These are phyloP conservation scores for Ptilodon capucinus DNA, from an alignment of 2,888 invertebrate species.

Conservation along the genomic window DNA sequence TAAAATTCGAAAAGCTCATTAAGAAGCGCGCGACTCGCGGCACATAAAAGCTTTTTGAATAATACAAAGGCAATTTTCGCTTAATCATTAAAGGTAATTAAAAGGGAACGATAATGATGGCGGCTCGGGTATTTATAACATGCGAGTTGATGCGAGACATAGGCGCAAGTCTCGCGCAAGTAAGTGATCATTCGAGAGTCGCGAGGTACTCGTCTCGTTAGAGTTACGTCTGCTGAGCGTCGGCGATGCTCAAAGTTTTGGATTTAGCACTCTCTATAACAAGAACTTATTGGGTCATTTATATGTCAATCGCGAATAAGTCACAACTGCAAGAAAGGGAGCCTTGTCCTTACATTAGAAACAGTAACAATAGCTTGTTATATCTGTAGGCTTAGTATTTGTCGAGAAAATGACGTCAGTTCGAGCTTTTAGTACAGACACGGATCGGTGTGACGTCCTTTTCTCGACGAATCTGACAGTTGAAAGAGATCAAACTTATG, in stretches of 20 bases:
- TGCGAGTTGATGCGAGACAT: constrained; percentile 45
- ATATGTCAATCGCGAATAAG: neutral
- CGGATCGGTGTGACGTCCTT: no score
- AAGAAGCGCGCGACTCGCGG: constrained; percentile 62
- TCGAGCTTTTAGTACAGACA: no score
- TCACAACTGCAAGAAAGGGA: neutral
- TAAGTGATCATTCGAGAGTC: constrained; percentile 8
- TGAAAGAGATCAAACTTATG: no score
- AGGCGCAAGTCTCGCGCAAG: constrained; percentile 19
- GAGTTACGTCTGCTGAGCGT: neutral
- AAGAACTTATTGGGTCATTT: neutral
- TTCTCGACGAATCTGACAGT: no score
- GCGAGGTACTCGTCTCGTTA: neutral
- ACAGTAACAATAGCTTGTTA: neutral
- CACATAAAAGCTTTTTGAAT: constrained; percentile 69
- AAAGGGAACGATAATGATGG: constrained; percentile 67
- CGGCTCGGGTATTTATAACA: constrained; percentile 59
- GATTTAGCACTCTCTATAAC: neutral
- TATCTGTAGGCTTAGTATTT: no score
- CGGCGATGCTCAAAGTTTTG: neutral
- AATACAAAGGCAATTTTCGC: constrained; percentile 79
- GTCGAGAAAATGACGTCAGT: no score
- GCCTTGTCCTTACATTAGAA: neutral
- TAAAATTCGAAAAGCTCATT: constrained; percentile 78
- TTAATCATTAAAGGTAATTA: constrained; percentile 80